Percentiles rank a stretch among this genome's conserved stretches.
Conservation (phyloP, 1,140 invertebrate species). For the Caenorhabditis inopinata region DNA sequence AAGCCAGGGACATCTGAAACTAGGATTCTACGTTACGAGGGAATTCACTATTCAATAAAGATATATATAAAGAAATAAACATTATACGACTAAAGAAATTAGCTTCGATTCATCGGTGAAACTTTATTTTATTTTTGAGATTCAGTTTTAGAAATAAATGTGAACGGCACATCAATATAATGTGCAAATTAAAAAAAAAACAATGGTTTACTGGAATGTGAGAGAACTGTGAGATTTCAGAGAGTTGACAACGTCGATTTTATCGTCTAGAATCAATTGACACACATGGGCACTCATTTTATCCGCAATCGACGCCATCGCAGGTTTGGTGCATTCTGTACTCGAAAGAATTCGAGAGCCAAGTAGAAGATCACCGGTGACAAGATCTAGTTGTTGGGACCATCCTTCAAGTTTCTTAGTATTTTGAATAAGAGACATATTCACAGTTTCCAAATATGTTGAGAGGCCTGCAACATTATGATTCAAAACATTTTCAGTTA, state of each 20-base stretch:
- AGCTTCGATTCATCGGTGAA: too few relatives aligned
- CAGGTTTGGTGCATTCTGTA: slow-evolving; percentile 25
- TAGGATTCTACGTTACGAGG: too few relatives aligned
- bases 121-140: too few relatives aligned
- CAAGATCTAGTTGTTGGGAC: slow-evolving; percentile 6
- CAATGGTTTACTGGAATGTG: neutral
- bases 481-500: neutral
- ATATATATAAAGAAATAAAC: too few relatives aligned
- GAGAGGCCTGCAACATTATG: neutral
- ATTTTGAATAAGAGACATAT: neutral
- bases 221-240: slow-evolving; percentile 19
- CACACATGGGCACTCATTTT: neutral
- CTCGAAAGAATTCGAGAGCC: neutral
- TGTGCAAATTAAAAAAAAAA: neutral
- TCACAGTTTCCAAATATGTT: neutral
- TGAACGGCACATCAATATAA: too few relatives aligned
- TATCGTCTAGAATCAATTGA: neutral
- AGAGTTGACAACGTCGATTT: neutral
- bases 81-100: too few relatives aligned
- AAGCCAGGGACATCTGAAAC: neutral
- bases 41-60: too few relatives aligned
- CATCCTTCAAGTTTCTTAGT: slow-evolving; percentile 11
- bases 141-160: too few relatives aligned
- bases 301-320: neutral
- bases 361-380: slow-evolving; percentile 4